These are phyloP conservation scores for Pseudanteris insignis DNA, from an alignment of 2,888 invertebrate species.

Conservation along the genomic window DNA sequence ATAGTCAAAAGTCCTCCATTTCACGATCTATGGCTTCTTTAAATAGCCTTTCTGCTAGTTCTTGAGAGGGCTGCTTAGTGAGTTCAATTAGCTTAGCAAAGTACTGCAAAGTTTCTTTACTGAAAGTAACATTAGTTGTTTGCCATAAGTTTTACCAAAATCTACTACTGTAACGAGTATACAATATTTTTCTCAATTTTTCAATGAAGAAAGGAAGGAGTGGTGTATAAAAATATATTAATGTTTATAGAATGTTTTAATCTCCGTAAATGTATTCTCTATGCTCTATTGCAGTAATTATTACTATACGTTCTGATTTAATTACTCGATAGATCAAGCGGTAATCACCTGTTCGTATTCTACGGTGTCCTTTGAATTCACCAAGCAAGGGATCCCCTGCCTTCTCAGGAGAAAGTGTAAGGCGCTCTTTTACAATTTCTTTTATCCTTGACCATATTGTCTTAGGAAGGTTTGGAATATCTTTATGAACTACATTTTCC, in stretches of 20 bases:
- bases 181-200: slow-evolving; percentile 12
- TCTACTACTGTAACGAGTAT: slow-evolving; percentile 6
- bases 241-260: slow-evolving; percentile 8
- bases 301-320: slow-evolving; percentile 1
- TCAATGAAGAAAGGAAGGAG: slow-evolving; percentile 16
- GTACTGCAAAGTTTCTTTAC: slow-evolving; percentile 7
- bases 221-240: slow-evolving; percentile 12
- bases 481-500: slow-evolving; percentile 2
- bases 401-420: slow-evolving; percentile 1
- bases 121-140: slow-evolving; percentile 4
- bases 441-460: slow-evolving; percentile 5
- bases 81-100: slow-evolving; percentile 6
- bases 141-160: slow-evolving; percentile 11
- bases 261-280: slow-evolving; percentile 1
- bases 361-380: slow-evolving; percentile 1
- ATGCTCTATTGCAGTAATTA: background rate
- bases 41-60: slow-evolving; percentile 8
- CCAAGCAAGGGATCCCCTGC: slow-evolving; percentile 1
- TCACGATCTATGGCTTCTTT: slow-evolving; percentile 4
- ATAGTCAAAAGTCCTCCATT: slow-evolving; percentile 3
- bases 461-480: slow-evolving; percentile 3
- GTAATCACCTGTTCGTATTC: slow-evolving; percentile 4
- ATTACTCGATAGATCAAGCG: background rate
- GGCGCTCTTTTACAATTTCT: slow-evolving; percentile 4
- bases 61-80: slow-evolving; percentile 10